A percentile compares a stretch with the other conserved stretches of the same genome.
phyloP scores from a whole-genome alignment of 2,113 vertebrate genomes.

The Capreolus pygargus region DNA sequence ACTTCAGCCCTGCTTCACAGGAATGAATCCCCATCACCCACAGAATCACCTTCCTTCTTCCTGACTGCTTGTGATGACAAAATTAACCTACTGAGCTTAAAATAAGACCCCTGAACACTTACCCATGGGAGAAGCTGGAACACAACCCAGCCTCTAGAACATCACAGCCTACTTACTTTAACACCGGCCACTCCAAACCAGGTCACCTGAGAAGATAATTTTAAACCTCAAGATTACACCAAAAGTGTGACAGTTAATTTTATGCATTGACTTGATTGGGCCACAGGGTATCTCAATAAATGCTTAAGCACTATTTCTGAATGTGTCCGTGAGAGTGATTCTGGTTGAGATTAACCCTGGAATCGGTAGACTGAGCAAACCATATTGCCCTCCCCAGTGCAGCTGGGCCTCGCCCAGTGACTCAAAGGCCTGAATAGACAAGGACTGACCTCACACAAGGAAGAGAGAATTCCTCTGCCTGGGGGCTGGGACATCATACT shows the following conservation, averaged over 20 bases:
- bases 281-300: not conserved
- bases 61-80: not conserved
- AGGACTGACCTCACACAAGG: not conserved
- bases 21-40: not conserved
- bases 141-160: not conserved
- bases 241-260: not conserved
- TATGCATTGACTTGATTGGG: not conserved
- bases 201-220: not conserved
- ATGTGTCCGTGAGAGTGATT: not conserved
- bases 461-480: not conserved
- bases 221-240: not conserved
- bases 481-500: not conserved
- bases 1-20: not conserved
- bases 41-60: not conserved
- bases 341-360: not conserved
- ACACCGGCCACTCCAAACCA: not conserved
- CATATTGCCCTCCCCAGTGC: not conserved
- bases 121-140: not conserved
- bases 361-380: not conserved
- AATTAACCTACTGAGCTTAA: slow-evolving; percentile 4
- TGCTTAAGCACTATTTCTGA: not conserved
- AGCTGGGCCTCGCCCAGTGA: not conserved
- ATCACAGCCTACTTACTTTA: not conserved
- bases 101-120: not conserved
- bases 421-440: not conserved